Conservation (phyloP, 2,113 vertebrate species). For the Alces alces region DNA sequence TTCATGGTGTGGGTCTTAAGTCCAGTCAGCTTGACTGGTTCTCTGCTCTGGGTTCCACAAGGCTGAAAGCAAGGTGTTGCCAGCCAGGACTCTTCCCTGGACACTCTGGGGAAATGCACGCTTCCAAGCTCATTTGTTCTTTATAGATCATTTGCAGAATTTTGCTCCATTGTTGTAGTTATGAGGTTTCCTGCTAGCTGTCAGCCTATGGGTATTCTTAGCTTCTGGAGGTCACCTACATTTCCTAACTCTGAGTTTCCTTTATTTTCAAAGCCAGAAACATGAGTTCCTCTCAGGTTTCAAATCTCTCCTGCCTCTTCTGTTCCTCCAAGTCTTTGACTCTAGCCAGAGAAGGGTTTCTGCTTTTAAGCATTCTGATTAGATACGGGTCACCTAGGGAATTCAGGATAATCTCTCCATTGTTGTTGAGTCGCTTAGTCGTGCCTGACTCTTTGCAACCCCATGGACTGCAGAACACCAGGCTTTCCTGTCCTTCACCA, state of each 20-base stretch:
- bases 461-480: neutral
- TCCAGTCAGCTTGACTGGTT: neutral
- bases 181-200: neutral
- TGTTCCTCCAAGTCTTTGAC: neutral
- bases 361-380: neutral
- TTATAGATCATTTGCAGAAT: neutral
- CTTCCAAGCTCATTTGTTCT: neutral
- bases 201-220: neutral
- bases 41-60: neutral
- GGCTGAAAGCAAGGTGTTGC: neutral
- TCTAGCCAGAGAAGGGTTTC: neutral
- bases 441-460: neutral
- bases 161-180: neutral
- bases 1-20: neutral
- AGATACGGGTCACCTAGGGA: neutral
- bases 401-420: neutral
- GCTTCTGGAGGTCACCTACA: neutral
- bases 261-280: neutral
- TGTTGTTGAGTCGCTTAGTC: neutral
- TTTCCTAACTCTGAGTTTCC: neutral
- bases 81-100: neutral
- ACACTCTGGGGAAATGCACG: neutral
- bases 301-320: neutral
- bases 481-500: neutral
- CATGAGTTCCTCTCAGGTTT: neutral